Conservation (phyloP, 2,797 vertebrate genomes). For the Anguilla anguilla region DNA sequence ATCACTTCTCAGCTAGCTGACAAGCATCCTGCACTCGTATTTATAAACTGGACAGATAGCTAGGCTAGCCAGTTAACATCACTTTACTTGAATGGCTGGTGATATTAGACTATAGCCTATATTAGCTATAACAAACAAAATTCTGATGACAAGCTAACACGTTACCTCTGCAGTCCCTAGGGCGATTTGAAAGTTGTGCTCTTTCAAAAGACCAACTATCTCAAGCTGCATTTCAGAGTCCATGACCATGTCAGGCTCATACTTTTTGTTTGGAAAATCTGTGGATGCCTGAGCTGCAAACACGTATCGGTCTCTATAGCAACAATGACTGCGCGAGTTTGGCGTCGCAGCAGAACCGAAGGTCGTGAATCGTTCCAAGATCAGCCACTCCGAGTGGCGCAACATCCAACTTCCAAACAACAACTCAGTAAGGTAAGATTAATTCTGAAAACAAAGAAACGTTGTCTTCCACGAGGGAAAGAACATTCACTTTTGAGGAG, state of each 20-base stretch:
- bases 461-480: background rate
- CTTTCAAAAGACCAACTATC: constrained; percentile 66
- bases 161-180: constrained; percentile 68
- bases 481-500: background rate
- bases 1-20: background rate
- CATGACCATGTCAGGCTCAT: constrained; percentile 39
- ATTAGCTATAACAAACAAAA: background rate
- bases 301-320: constrained; percentile 55
- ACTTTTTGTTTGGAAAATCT: constrained; percentile 35
- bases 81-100: background rate
- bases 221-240: constrained; percentile 50
- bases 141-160: background rate
- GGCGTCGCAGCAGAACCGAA: background rate
- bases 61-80: background rate
- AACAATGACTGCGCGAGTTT: constrained; percentile 50
- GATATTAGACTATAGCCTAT: background rate
- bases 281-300: constrained; percentile 12
- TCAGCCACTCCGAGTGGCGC: background rate
- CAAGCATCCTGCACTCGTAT: background rate
- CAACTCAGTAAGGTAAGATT: background rate
- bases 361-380: background rate
- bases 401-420: background rate
- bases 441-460: background rate
- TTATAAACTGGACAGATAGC: background rate
- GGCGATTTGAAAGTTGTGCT: constrained; percentile 65